Percentiles rank a stretch among this genome's conserved stretches.
phyloP scores from a whole-genome alignment of 2,797 vertebrate species.

The Helostoma temminkii region DNA sequence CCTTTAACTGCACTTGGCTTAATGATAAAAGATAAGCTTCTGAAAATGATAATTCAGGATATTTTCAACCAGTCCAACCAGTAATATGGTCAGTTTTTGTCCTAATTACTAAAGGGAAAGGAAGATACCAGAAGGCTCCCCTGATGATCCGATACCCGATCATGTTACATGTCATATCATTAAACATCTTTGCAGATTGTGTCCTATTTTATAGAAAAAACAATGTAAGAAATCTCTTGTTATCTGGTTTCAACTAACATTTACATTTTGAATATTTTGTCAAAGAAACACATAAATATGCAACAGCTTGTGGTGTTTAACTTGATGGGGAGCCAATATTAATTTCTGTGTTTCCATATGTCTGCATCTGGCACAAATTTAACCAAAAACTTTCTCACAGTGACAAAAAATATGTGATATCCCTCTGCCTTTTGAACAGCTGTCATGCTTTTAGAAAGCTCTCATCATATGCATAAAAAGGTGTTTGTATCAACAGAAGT shows the following conservation, averaged over 20 bases:
- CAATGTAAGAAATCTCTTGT: background rate
- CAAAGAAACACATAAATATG: conserved; percentile 7
- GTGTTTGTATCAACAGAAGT: conserved; percentile 55
- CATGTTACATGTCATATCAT: too few relatives aligned
- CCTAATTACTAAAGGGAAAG: background rate
- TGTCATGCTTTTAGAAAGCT: conserved; percentile 18
- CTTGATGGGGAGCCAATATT: background rate
- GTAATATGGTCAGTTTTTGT: background rate
- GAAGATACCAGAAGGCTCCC: background rate
- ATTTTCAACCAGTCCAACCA: background rate
- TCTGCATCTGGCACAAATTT: conserved; percentile 10
- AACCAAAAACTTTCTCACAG: conserved; percentile 5
- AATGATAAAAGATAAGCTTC: too few relatives aligned
- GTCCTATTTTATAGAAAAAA: background rate
- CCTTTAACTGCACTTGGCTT: too few relatives aligned
- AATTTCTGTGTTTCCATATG: background rate
- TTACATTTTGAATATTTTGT: background rate
- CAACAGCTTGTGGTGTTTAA: conserved; percentile 1
- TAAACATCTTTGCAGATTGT: too few relatives aligned
- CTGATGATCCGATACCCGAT: background rate
- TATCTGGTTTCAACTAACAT: background rate
- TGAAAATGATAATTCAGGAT: background rate
- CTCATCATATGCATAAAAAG: conserved; percentile 21
- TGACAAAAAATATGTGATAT: background rate
- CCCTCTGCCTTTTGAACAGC: background rate